Percentiles rank a stretch among this genome's conserved stretches.
These are phyloP conservation scores for Pseudorhiza aurosa DNA, from an alignment of 30 jellyfish, hydroid and myxozoan genomes.

Conservation along the genomic window DNA sequence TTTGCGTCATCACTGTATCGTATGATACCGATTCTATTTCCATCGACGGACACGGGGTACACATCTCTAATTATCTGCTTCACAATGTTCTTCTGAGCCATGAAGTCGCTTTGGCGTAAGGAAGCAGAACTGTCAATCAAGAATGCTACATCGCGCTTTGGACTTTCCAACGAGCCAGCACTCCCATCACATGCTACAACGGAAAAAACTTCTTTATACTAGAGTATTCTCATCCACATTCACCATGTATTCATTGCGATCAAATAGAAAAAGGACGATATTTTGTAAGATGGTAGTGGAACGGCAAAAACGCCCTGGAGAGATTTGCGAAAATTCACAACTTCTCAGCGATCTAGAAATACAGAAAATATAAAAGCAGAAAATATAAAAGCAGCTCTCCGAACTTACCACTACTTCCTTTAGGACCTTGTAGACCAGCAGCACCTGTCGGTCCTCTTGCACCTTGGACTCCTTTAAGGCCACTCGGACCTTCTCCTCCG, in stretches of 20 bases:
- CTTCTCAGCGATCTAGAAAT: too few relatives aligned
- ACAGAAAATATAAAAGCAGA: too few relatives aligned
- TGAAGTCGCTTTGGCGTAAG: conserved; percentile 58
- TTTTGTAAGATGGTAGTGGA: too few relatives aligned
- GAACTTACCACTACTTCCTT: too few relatives aligned
- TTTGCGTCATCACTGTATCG: conserved; percentile 80
- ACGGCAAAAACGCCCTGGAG: too few relatives aligned
- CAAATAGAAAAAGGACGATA: too few relatives aligned
- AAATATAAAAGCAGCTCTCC: too few relatives aligned
- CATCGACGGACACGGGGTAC: conserved; percentile 76
- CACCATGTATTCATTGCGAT: too few relatives aligned
- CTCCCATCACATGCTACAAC: conserved; percentile 3
- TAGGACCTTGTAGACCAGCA: conserved; percentile 74
- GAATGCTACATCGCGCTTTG: conserved; percentile 78
- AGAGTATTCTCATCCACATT: too few relatives aligned
- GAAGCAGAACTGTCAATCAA: conserved; percentile 83
- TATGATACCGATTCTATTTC: conserved; percentile 77
- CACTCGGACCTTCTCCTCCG: conserved; percentile 78
- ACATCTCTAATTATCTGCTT: conserved; percentile 60
- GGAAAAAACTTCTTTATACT: too few relatives aligned
- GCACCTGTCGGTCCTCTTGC: conserved; percentile 64
- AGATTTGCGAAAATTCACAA: too few relatives aligned
- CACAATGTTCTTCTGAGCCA: conserved; percentile 71
- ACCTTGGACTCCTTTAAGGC: conserved; percentile 64
- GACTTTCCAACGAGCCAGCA: background rate